phyloP scores from a whole-genome alignment of 2,113 vertebrate species.

The Myotis lucifugus region DNA sequence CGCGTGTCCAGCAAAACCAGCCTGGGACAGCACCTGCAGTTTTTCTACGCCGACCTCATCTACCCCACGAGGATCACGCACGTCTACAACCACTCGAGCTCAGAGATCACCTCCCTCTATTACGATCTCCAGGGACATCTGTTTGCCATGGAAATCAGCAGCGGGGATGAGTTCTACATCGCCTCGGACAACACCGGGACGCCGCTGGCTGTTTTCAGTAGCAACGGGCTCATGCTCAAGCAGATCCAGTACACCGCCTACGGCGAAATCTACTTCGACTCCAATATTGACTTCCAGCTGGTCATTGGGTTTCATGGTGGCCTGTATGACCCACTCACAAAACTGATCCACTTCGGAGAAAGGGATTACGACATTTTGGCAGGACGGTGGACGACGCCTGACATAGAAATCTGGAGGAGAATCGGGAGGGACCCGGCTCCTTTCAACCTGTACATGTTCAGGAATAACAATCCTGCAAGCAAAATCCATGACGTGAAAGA shows the following conservation, averaged over 20 bases:
- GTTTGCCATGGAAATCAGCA: constrained; percentile 99
- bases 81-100: constrained; percentile 97
- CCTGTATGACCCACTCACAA: constrained; percentile 96
- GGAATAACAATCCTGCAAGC: constrained; percentile 98
- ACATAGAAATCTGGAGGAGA: constrained; percentile 93
- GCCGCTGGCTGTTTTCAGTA: constrained; percentile 96
- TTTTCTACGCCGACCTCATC: constrained; percentile 96
- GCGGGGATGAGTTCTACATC: constrained; percentile 97
- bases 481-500: constrained; percentile 96
- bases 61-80: constrained; percentile 97
- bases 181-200: constrained; percentile 97
- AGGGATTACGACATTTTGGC: constrained; percentile 97
- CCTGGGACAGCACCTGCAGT: constrained; percentile 95
- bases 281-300: constrained; percentile 97
- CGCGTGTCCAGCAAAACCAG: constrained; percentile 96
- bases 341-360: constrained; percentile 96
- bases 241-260: constrained; percentile 98
- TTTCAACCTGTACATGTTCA: constrained; percentile 99
- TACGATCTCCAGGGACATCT: constrained; percentile 98
- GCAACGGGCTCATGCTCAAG: constrained; percentile 96
- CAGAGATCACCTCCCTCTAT: constrained; percentile 98
- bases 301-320: constrained; percentile 98
- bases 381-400: constrained; percentile 96
- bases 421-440: constrained; percentile 94
- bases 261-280: constrained; percentile 97